phyloP scores from a whole-genome alignment of 2,113 vertebrate species.

The Istiophorus platypterus region DNA sequence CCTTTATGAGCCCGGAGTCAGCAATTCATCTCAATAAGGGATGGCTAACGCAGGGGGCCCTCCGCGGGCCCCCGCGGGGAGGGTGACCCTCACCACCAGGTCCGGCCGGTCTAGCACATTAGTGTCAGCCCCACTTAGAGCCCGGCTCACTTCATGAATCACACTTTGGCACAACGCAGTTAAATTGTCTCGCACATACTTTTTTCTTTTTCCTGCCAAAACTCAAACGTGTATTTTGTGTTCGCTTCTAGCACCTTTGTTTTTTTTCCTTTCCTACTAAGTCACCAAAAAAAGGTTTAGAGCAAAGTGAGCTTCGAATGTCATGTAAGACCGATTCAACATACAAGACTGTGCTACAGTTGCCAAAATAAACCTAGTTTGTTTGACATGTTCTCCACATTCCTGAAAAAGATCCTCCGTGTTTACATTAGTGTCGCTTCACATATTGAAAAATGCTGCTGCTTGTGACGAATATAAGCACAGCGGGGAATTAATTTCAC shows the following conservation, averaged over 20 bases:
- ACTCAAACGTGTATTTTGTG: background rate
- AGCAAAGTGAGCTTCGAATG: constrained; percentile 3
- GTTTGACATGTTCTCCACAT: background rate
- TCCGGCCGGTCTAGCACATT: constrained; percentile 45
- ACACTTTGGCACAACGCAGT: background rate
- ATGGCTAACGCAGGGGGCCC: constrained; percentile 32
- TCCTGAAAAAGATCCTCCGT: background rate
- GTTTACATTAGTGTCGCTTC: background rate
- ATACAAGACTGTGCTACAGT: background rate
- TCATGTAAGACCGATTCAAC: background rate
- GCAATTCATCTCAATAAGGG: constrained; percentile 72
- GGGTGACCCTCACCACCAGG: constrained; percentile 54
- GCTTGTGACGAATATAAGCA: background rate
- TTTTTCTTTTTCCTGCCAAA: background rate
- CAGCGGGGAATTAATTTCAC: background rate
- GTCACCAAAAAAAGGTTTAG: background rate
- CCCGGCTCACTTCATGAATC: constrained; percentile 18
- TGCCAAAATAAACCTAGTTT: background rate
- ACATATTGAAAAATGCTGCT: background rate
- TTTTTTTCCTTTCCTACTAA: too few relatives aligned
- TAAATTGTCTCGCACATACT: background rate
- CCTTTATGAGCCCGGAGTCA: constrained; percentile 53
- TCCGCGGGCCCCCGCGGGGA: constrained; percentile 46
- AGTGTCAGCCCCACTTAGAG: constrained; percentile 60
- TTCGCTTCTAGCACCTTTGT: background rate